These are phyloP conservation scores for Paedocypris micromegethes DNA, from an alignment of 2,797 vertebrate genomes.

Conservation along the genomic window DNA sequence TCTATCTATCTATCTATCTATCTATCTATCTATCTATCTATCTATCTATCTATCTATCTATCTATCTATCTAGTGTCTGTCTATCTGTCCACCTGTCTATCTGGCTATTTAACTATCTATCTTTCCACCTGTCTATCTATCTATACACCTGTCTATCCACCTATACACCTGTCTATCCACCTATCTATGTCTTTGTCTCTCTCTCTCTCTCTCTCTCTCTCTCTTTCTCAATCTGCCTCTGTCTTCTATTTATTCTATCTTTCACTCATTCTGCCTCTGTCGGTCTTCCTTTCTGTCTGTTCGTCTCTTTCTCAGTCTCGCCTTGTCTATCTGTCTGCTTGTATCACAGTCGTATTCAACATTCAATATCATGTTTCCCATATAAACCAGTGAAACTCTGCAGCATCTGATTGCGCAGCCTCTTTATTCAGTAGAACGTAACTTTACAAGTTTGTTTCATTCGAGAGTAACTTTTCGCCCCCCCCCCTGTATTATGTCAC, in stretches of 20 bases:
- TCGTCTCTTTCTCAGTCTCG: too few relatives aligned
- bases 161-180: background rate
- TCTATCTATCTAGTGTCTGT: constrained; percentile 45
- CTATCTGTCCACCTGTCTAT: background rate
- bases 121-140: constrained; percentile 1
- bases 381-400: too few relatives aligned
- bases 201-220: constrained; percentile 44
- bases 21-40: constrained; percentile 12
- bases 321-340: too few relatives aligned
- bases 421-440: too few relatives aligned
- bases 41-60: constrained; percentile 14
- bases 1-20: too few relatives aligned
- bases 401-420: too few relatives aligned
- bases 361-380: too few relatives aligned
- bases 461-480: background rate
- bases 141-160: constrained; percentile 7
- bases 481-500: constrained; percentile 48
- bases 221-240: constrained; percentile 55
- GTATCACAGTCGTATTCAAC: too few relatives aligned
- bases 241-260: constrained; percentile 8
- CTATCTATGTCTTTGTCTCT: constrained; percentile 6
- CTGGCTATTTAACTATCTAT: too few relatives aligned
- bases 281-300: too few relatives aligned
- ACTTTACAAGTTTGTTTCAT: too few relatives aligned
- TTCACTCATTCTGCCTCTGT: too few relatives aligned